Base-by-base conservation (phyloP, 2,888 invertebrate species). In the Ectemnius continuus region DNA sequence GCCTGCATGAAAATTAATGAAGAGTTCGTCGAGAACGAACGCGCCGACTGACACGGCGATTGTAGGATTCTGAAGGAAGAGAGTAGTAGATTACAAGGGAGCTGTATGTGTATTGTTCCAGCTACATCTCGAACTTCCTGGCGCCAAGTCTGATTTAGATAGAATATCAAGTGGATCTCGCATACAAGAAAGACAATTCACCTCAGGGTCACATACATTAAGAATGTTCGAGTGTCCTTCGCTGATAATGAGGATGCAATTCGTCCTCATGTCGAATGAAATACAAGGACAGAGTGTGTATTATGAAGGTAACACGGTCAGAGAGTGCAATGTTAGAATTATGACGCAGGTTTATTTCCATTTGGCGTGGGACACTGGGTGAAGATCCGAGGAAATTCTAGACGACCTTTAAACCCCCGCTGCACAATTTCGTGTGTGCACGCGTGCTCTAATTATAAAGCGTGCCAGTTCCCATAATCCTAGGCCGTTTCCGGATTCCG, bases 1-100 rank as follows among this genome's bases (percentile, higher is more conserved):
- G 58, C 71, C 64, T 61, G 78, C 78, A 83, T 84, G 78, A 67
- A 82, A 78, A 84, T 84, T 83, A 83, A 80, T 74, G 65, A 73
- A 67, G 61, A 58, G 16, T 23, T 64, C 48, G 20, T 65, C 14
- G 20, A 47, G 26, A 45, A 61, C 58, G 16, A 36, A 36, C 8
- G 11, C 36, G 36, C 8, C 36, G 36, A 36, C 11, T 36, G 36
- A 8, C 36, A 36, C 36, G 36, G 8, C 36, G 36, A 36, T 36
- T 36, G 5, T 36, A 36, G 8, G 36, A 36, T 36, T 36, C 36
- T 36, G 36, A 36, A 36, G 36, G 36, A 36, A 11, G 36, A 36
- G 3, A 2, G 3, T 23, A 23, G 36, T 6, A 36, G 36, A 36
- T 36, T 36, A 36, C 36, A 36, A 36, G 8, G 36, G 36, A 36